Base-by-base conservation (phyloP, 2,888 invertebrate species). In the Heteromurus nitidus region DNA sequence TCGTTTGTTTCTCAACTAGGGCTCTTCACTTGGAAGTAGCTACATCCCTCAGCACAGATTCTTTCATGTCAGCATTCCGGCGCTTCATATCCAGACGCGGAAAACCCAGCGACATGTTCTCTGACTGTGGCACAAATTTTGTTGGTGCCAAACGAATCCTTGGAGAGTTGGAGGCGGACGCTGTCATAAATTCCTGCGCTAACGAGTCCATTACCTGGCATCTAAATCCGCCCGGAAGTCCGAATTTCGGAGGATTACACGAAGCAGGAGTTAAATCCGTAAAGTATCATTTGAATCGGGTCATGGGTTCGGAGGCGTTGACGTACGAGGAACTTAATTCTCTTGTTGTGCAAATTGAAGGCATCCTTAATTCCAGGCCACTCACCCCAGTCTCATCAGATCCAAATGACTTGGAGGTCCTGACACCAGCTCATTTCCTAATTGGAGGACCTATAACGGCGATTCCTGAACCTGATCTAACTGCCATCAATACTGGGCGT, bases 341-440 rank as follows among this genome's bases (percentile, higher is more conserved):
- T 55, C 11, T 47, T 73, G 7, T 22, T 3, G 22, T 5, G 3
- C 85, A 85, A 22, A 87, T 88, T 36, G 88, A 88, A 68, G 88
- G 85, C 0, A 84, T 88, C 5, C 72, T 88, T 2, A 88, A 88
- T 73, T 88, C 88, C 9, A 65, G 88, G 5, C 88, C 88, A 1
- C n/a, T 89, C 0, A 82, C 64, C 13, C 55, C 80, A 11, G 28
- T 88, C 5, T 87, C 88, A 0, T 31, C 80, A 5, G 87, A 88
- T 82, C 85, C 87, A 0, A 58, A 75, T 22, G 87, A 88, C 60
- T 62, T 86, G 1, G 31, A 76, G 1, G 81, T 84, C 5, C 81
- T 88, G 0, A 88, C 88, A 0, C 88, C 88, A 16, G 88, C 87
- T 2, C 88, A 89, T 73, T 88, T 89, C 62, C 79, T 89, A 0